Conservation (phyloP, 2,888 invertebrate species). For the Rhagonycha lutea region DNA sequence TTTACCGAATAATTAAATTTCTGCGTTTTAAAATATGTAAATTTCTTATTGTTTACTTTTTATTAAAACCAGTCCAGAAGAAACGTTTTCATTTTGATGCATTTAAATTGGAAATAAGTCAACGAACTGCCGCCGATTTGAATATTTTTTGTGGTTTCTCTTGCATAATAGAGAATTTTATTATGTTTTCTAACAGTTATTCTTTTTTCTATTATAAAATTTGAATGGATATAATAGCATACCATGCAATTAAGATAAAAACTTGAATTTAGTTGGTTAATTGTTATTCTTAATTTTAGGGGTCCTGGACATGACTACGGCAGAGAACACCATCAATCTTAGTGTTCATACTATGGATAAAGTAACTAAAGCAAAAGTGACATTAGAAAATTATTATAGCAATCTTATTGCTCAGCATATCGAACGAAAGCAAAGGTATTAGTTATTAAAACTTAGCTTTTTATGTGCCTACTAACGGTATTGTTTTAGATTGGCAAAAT, state of each 20-base stretch:
- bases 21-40: neutral
- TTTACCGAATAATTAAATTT: neutral
- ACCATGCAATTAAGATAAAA: neutral
- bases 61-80: neutral
- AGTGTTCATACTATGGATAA: slow-evolving; percentile 98
- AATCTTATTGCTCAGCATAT: slow-evolving; percentile 97
- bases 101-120: neutral
- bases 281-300: slow-evolving; percentile 56
- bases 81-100: neutral
- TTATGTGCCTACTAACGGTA: neutral
- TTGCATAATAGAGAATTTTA: neutral
- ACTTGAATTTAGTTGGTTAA: neutral
- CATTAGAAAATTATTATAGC: slow-evolving; percentile 98
- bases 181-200: neutral
- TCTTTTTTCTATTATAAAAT: neutral
- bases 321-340: slow-evolving; percentile 85
- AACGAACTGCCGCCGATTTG: neutral
- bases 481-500: slow-evolving; percentile 73
- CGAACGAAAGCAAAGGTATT: slow-evolving; percentile 90
- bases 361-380: slow-evolving; percentile 98
- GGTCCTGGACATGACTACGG: slow-evolving; percentile 84
- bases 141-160: neutral
- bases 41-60: neutral
- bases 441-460: neutral
- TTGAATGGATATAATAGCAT: neutral